Evolutionary conservation across 2,888 invertebrate genomes (phyloP).

Genomic region (Drosophila leonis): DNA sequence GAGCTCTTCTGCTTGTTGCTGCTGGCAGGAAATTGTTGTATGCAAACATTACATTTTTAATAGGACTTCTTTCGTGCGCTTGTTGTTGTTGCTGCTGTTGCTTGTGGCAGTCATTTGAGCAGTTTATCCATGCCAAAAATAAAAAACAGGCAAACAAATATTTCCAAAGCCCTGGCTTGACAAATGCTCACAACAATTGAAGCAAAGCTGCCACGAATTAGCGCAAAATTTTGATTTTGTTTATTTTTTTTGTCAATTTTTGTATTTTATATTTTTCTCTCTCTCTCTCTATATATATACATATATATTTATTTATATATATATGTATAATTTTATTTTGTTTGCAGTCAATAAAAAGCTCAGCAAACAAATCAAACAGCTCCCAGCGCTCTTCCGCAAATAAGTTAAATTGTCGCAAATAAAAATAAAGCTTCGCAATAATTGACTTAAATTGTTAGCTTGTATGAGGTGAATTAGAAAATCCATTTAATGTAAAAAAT

Average conservation of each 20-base stretch:
- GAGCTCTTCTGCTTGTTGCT: constrained; percentile 53
- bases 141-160: neutral
- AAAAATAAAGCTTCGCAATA: neutral
- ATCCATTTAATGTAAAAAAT: neutral
- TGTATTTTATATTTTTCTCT: constrained; percentile 1
- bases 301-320: constrained; percentile 2
- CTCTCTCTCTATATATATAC: neutral
- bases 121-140: constrained; percentile 17
- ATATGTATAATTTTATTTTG: constrained; percentile 2
- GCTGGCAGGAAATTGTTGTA: constrained; percentile 67
- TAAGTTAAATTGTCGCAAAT: constrained; percentile 33
- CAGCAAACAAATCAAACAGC: constrained; percentile 39
- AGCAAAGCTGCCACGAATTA: constrained; percentile 33
- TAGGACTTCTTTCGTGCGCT: constrained; percentile 36
- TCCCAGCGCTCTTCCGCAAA: constrained; percentile 41
- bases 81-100: constrained; percentile 8
- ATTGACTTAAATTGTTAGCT: neutral
- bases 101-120: constrained; percentile 23
- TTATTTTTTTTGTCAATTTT: constrained; percentile 36
- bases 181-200: constrained; percentile 14
- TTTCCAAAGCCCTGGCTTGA: constrained; percentile 5
- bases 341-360: constrained; percentile 32
- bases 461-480: neutral
- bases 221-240: constrained; percentile 34
- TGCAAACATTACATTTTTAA: constrained; percentile 77